Evolutionary conservation across 2,888 invertebrate genomes (phyloP), one percentile per base, ranked within the genome.

Genomic region (Macaria notata): DNA sequence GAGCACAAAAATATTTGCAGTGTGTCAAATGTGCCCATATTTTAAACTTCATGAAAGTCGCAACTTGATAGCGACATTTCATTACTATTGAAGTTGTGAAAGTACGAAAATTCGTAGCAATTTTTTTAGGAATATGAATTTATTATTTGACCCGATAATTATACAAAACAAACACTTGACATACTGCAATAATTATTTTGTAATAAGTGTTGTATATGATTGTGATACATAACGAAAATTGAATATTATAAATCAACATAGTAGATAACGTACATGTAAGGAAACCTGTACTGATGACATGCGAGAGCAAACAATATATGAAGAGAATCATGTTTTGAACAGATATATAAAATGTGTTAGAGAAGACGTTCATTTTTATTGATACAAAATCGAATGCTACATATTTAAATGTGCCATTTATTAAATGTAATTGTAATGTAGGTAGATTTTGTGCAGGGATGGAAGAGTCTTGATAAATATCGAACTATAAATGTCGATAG

Each of bases 201-300:
- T 66, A 39, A 48, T 68, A 66, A 36, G 49, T 70, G 66, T 72
- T 73, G 68, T 75, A 72, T 71, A 76, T 71, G 70, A 79, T 72
- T 78, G 75, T 81, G 78, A 78, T 78, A 76, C 65, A 68, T 69
- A 73, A 69, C 56, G 67, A 64, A 73, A 46, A 47, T 70, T 66
- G 54, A 70, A 72, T 73, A 70, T 71, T 68, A 64, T 73, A 73
- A 72, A 73, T 76, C 74, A 67, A 70, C 54, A 64, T 74, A 74
- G 73, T 73, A 71, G 69, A 68, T 76, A 74, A 67, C 72, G 41
- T 9, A 62, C 65, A 66, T 69, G 52, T 81, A 83, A 83, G 78
- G 77, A 83, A 82, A 84, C 78, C 81, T 83, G 88, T 85, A 87
- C 88, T 86, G 87, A 88, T 83, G 86, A 87, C 83, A 85, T 84